Evolutionary conservation across 2,888 invertebrate genomes (phyloP).

Genomic region (Argyresthia goedartella): DNA sequence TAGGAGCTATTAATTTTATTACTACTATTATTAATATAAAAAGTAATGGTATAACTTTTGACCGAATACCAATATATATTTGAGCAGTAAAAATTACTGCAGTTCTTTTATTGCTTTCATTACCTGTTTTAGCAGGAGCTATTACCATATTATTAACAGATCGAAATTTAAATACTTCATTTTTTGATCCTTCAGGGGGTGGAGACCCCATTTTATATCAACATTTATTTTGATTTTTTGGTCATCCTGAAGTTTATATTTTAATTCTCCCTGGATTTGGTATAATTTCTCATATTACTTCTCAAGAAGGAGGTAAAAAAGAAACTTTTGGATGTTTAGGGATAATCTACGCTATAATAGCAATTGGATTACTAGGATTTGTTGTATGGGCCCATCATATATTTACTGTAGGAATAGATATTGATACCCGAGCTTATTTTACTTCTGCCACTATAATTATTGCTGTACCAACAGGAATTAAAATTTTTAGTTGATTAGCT

Average conservation of each 20-base stretch:
- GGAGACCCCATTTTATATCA: constrained; percentile 86
- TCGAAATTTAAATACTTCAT: constrained; percentile 84
- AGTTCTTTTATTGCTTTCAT: constrained; percentile 72
- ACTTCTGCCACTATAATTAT: constrained; percentile 89
- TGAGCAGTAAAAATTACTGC: constrained; percentile 75
- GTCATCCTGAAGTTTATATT: constrained; percentile 90
- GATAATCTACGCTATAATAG: constrained; percentile 87
- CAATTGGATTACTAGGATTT: constrained; percentile 86
- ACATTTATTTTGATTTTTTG: constrained; percentile 91
- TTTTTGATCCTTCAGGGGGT: constrained; percentile 85
- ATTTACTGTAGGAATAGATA: constrained; percentile 87
- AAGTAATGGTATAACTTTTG: constrained; percentile 68
- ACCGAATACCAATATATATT: constrained; percentile 79
- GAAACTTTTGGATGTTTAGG: constrained; percentile 80
- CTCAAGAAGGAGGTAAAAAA: constrained; percentile 80
- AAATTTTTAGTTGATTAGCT: constrained; percentile 83
- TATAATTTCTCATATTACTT: constrained; percentile 83
- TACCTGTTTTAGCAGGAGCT: constrained; percentile 84
- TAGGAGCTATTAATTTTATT: constrained; percentile 86
- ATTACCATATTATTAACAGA: constrained; percentile 85
- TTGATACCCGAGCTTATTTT: constrained; percentile 87
- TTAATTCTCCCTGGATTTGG: constrained; percentile 88
- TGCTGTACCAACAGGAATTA: constrained; percentile 88
- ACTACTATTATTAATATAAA: constrained; percentile 82
- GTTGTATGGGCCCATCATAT: constrained; percentile 89